Evolutionary conservation across 2,888 invertebrate genomes (phyloP).

Genomic region (Pandemis corylana): DNA sequence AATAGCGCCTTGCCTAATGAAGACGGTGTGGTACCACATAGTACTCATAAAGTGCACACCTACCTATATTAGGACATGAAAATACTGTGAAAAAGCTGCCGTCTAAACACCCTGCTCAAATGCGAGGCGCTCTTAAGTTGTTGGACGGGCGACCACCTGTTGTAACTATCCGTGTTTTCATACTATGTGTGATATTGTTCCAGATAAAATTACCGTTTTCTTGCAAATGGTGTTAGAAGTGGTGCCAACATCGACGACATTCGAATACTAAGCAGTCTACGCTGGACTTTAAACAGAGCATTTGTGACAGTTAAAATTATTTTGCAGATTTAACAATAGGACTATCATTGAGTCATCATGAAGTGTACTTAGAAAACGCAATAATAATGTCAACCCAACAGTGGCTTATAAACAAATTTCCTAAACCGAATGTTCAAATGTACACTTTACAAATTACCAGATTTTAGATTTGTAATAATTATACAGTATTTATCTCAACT

Average conservation of each 20-base stretch:
- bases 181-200: conserved; percentile 53
- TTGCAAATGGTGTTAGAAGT: conserved; percentile 95
- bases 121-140: neutral
- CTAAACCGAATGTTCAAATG: conserved; percentile 27
- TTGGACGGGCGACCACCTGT: neutral
- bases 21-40: neutral
- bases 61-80: neutral
- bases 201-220: conserved; percentile 95
- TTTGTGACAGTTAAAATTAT: conserved; percentile 45
- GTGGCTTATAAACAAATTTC: conserved; percentile 22
- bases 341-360: conserved; percentile 20
- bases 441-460: neutral
- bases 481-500: neutral
- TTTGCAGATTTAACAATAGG: conserved; percentile 36
- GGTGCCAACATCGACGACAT: conserved; percentile 93
- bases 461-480: neutral
- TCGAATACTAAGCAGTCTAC: conserved; percentile 83
- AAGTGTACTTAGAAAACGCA: conserved; percentile 38
- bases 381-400: conserved; percentile 14
- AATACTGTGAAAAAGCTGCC: neutral
- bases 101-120: neutral
- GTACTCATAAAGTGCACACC: neutral
- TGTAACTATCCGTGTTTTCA: neutral
- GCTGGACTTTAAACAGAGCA: conserved; percentile 78
- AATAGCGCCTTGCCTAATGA: neutral